These are phyloP conservation scores for Periophthalmus magnuspinnatus DNA, from an alignment of 2,797 vertebrate genomes.

Conservation along the genomic window DNA sequence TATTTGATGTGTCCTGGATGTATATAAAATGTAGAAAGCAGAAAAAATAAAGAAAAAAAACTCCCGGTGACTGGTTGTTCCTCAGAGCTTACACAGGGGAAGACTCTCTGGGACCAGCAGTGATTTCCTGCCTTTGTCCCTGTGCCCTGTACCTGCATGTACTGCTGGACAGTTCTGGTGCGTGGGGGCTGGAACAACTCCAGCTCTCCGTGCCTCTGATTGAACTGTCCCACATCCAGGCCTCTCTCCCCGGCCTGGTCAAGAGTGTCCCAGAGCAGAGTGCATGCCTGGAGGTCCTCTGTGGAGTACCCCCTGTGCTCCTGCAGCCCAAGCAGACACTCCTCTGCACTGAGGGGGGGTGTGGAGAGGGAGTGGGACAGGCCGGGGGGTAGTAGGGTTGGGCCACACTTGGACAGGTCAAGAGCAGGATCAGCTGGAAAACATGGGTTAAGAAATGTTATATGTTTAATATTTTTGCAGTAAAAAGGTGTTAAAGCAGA, in stretches of 20 bases:
- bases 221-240: constrained; percentile 71
- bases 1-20: too few relatives aligned
- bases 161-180: constrained; percentile 78
- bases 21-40: too few relatives aligned
- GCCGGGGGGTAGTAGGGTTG: constrained; percentile 54
- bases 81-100: too few relatives aligned
- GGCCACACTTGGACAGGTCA: constrained; percentile 51
- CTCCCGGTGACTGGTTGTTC: too few relatives aligned
- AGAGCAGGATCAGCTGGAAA: constrained; percentile 12
- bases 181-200: constrained; percentile 55
- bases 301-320: constrained; percentile 66
- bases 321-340: constrained; percentile 51
- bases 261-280: constrained; percentile 74
- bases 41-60: too few relatives aligned
- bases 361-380: constrained; percentile 37
- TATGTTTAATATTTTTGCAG: too few relatives aligned
- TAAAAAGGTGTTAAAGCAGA: too few relatives aligned
- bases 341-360: constrained; percentile 23
- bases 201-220: constrained; percentile 63
- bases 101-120: neutral
- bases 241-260: constrained; percentile 76
- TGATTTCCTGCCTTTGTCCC: neutral
- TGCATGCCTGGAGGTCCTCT: constrained; percentile 67
- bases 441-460: neutral
- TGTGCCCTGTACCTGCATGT: constrained; percentile 67